Percentiles rank a stretch among this genome's conserved stretches.
phyloP scores from a whole-genome alignment of 2,797 vertebrate genomes.

The Ammospiza maritima region DNA sequence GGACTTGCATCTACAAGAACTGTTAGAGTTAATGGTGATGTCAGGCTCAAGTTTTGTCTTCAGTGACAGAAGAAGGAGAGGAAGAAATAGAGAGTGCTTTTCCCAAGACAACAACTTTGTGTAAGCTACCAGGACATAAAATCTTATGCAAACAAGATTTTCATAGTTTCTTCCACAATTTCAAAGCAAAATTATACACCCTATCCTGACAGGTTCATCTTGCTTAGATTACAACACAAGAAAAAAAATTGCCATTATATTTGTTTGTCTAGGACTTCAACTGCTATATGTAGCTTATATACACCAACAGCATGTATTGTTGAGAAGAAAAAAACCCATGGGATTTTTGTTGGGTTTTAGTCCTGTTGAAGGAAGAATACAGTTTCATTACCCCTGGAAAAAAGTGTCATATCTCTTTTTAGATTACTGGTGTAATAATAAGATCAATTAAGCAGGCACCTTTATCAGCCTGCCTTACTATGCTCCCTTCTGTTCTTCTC shows the following conservation, averaged over 20 bases:
- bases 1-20: not conserved
- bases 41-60: not conserved
- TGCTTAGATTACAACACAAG: not conserved
- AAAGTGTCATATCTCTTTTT: not conserved
- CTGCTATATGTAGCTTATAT: not conserved
- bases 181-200: not conserved
- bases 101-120: not conserved
- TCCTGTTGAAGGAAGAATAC: not conserved
- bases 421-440: not conserved
- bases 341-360: not conserved
- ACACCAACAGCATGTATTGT: not conserved
- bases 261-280: not conserved
- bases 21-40: not conserved
- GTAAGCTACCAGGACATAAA: not conserved
- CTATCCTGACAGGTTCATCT: not conserved
- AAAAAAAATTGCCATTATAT: not conserved
- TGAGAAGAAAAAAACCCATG: rapidly evolving
- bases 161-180: not conserved
- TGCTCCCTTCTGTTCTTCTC: not conserved
- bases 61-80: not conserved
- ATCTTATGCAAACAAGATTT: not conserved
- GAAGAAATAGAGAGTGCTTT: not conserved
- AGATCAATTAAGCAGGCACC: not conserved
- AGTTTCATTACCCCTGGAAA: not conserved
- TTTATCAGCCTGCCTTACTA: not conserved